phyloP scores from a whole-genome alignment of 2,888 invertebrate genomes.

The Ochropleura plecta region DNA sequence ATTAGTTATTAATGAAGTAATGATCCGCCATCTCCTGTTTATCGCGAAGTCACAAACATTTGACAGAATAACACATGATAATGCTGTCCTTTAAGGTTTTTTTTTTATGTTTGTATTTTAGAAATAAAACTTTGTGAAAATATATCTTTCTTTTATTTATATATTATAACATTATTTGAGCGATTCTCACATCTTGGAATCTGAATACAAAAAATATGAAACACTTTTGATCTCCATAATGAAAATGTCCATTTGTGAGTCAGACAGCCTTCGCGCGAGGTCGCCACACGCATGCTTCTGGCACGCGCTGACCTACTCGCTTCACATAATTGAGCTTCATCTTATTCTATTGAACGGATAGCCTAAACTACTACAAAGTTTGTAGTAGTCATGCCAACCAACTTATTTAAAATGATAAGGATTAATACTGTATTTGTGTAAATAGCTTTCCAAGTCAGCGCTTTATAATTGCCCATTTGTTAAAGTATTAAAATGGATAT shows the following conservation, averaged over 20 bases:
- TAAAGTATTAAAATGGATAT: no score
- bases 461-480: no score
- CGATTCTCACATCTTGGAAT: conserved; percentile 23
- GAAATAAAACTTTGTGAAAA: conserved; percentile 58
- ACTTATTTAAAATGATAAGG: no score
- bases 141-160: conserved; percentile 42
- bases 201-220: conserved; percentile 36
- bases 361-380: neutral
- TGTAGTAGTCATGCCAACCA: no score
- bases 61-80: conserved; percentile 29
- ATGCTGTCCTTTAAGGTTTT: conserved; percentile 27
- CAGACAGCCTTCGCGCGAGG: neutral
- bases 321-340: conserved; percentile 1
- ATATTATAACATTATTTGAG: conserved; percentile 30
- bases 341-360: conserved; percentile 1
- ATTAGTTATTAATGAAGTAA: conserved; percentile 7
- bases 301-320: neutral
- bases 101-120: conserved; percentile 61
- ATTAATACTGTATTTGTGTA: no score
- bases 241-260: neutral
- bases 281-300: neutral
- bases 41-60: conserved; percentile 12
- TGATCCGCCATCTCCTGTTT: neutral
- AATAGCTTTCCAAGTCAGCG: no score
- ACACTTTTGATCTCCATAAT: conserved; percentile 6